phyloP scores from a whole-genome alignment of 2,888 invertebrate genomes.

The Nudaria mundana region DNA sequence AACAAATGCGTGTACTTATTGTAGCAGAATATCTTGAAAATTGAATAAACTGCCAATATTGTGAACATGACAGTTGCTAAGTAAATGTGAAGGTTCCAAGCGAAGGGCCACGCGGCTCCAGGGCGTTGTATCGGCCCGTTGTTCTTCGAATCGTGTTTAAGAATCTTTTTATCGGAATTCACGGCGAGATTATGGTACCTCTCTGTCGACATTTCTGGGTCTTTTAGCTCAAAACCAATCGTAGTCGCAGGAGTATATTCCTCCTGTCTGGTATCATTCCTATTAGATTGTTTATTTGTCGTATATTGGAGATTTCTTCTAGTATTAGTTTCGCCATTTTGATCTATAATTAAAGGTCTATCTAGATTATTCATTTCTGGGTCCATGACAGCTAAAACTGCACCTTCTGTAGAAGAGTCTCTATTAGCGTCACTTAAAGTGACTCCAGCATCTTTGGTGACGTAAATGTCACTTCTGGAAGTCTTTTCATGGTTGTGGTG shows the following conservation, averaged over 20 bases:
- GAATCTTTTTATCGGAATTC: slow-evolving; percentile 74
- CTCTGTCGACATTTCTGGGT: slow-evolving; percentile 77
- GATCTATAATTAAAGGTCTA: slow-evolving; percentile 70
- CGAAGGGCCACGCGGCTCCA: slow-evolving; percentile 88
- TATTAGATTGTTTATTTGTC: slow-evolving; percentile 65
- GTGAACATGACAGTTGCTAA: slow-evolving; percentile 92
- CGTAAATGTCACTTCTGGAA: slow-evolving; percentile 65
- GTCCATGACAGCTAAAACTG: slow-evolving; percentile 71
- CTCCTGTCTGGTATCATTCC: slow-evolving; percentile 61
- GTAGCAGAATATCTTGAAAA: slow-evolving; percentile 92
- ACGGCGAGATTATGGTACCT: slow-evolving; percentile 81
- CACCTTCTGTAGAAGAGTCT: slow-evolving; percentile 73
- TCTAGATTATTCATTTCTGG: slow-evolving; percentile 79
- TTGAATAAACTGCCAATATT: slow-evolving; percentile 90
- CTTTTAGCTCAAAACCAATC: slow-evolving; percentile 70
- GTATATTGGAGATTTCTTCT: slow-evolving; percentile 75
- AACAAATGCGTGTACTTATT: slow-evolving; percentile 93
- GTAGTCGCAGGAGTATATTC: slow-evolving; percentile 71
- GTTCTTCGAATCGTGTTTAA: slow-evolving; percentile 65
- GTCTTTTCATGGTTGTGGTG: slow-evolving; percentile 70
- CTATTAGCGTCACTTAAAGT: slow-evolving; percentile 66
- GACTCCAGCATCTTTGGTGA: slow-evolving; percentile 71
- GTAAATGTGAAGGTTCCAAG: slow-evolving; percentile 96
- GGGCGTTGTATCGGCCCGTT: slow-evolving; percentile 68
- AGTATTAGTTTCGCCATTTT: slow-evolving; percentile 77